A percentile compares a stretch with the other conserved stretches of the same genome.
These are phyloP conservation scores for Tragelaphus strepsiceros DNA, from an alignment of 2,113 vertebrate genomes.

Conservation along the genomic window DNA sequence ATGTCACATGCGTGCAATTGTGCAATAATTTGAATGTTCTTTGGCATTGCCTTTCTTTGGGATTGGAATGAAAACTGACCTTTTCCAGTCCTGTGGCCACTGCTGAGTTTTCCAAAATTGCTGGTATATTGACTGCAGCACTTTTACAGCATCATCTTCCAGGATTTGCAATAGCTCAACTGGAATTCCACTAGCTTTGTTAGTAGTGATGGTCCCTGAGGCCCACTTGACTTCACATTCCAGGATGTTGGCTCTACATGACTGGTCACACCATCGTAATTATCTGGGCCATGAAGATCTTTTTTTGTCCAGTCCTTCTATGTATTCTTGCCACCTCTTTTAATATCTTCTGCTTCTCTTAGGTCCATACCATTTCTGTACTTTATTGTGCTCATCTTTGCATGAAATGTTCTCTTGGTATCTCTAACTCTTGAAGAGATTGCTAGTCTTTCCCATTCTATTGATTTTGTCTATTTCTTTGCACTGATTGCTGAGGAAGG, in stretches of 20 bases:
- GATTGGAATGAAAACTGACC: not conserved
- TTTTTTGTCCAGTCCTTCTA: not conserved
- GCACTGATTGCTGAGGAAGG: not conserved
- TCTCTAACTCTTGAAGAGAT: not conserved
- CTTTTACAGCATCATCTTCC: not conserved
- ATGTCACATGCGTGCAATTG: not conserved
- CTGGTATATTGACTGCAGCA: not conserved
- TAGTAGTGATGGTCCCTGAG: accelerated
- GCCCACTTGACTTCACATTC: not conserved
- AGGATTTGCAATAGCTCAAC: not conserved
- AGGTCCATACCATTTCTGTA: not conserved
- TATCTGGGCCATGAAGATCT: not conserved
- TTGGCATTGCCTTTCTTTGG: not conserved
- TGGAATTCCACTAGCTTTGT: not conserved
- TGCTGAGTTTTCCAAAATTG: not conserved
- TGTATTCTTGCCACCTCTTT: not conserved
- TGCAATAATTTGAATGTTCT: not conserved
- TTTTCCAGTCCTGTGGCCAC: not conserved
- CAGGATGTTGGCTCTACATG: not conserved
- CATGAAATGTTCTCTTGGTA: not conserved
- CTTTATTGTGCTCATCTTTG: not conserved
- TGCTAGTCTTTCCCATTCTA: not conserved
- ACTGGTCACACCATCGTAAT: not conserved
- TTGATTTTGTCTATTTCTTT: not conserved
- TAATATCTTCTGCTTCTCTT: not conserved